Evolutionary conservation across 35 echinoderm and acorn worm genomes (phyloP), one percentile per base, ranked within the genome.

Genomic region (Holothuria glaberrima): DNA sequence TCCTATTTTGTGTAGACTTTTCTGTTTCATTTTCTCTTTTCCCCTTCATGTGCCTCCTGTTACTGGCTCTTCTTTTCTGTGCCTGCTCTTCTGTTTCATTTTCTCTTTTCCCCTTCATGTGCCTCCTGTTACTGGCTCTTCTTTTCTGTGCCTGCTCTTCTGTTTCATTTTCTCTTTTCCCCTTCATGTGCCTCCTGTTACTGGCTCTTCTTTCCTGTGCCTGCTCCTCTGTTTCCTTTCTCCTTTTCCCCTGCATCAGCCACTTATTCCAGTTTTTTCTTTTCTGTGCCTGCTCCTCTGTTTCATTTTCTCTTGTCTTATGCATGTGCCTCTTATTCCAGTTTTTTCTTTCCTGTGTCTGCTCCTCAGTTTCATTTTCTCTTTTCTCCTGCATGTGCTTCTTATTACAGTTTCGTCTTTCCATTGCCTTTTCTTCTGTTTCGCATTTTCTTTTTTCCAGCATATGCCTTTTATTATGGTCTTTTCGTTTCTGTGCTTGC

Each of bases 281-380:
- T 35, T 85, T 14, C n/a, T 25, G 33, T 58, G 36, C 58, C 62
- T 88, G 56, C 27, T 69, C 33, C 27, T 35, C 61, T 13, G 61
- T 71, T 35, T 78, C 74, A 24, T 78, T 78, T 38, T 24, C 22
- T 48, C 74, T 78, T 12, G 10, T 78, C n/a, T 78, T 12, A 14
- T 33, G 12, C 30, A 46, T 78, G n/a, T 46, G 25, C 32, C 44
- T 24, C 45, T 24, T 45, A 48, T 78, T 78, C 2, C 14, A 24
- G 9, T 5, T 25, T 26, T 34, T 46, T 45, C 63, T 46, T 36
- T 68, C 14, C 12, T 28, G 4, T 35, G 21, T 14, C 58, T 88
- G 86, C 38, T 68, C 34, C 38, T 68, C 61, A 21, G 28, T 30
- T 50, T 70, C 86, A 38, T 64, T 88, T 46, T 36, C 65, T 88